Conservation (phyloP, 2,797 vertebrate species). For the Micrastur ruficollis region DNA sequence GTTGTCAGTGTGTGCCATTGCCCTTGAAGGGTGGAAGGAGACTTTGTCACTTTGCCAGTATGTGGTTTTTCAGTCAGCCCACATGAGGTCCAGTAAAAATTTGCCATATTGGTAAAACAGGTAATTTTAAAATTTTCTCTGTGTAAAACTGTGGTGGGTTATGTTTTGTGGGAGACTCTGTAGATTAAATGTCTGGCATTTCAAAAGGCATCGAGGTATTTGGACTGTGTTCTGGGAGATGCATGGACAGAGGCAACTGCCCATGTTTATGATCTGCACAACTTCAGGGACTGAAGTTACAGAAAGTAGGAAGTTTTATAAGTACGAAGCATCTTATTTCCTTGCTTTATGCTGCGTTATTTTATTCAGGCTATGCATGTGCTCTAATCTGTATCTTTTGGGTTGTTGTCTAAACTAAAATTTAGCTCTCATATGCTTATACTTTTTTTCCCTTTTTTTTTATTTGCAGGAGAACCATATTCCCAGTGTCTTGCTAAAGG, state of each 20-base stretch:
- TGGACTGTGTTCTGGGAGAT: neutral
- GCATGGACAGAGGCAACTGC: neutral
- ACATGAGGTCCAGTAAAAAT: neutral
- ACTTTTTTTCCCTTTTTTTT: neutral
- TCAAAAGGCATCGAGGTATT: neutral
- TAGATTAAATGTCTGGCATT: neutral
- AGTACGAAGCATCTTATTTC: neutral
- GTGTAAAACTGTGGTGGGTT: neutral
- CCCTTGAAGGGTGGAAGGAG: neutral
- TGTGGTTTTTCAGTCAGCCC: neutral
- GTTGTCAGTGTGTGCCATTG: neutral
- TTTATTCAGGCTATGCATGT: neutral
- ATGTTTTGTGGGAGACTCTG: neutral
- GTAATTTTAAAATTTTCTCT: neutral
- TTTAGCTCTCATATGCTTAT: neutral
- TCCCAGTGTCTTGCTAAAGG: conserved; percentile 86
- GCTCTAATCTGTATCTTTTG: neutral
- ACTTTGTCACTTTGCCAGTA: neutral
- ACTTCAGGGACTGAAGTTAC: neutral
- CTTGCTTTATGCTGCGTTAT: neutral
- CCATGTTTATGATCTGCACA: neutral
- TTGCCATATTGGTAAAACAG: neutral
- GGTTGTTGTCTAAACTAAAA: neutral
- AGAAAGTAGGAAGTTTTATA: neutral
- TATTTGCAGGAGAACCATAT: conserved; percentile 83